Percentiles rank a stretch among this genome's conserved stretches.
Conservation (phyloP, 2,888 invertebrate genomes). For the Clanis bilineata region DNA sequence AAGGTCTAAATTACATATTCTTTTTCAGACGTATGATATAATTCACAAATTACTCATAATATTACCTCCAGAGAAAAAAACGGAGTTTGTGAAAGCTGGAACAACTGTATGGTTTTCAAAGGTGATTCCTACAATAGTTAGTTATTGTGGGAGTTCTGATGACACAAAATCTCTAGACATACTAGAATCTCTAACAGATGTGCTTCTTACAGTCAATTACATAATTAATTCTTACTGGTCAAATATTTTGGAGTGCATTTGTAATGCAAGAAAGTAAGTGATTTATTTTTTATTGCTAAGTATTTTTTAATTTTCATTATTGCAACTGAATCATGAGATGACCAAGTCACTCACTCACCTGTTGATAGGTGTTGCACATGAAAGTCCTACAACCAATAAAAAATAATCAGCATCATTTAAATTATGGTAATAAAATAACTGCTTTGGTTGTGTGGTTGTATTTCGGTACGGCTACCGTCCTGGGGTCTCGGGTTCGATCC, state of each 20-base stretch:
- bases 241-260: slow-evolving; percentile 56
- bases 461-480: too few species aligned
- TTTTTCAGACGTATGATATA: slow-evolving; percentile 30
- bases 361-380: too few species aligned
- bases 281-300: not conserved
- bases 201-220: slow-evolving; percentile 62
- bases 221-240: slow-evolving; percentile 63
- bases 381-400: too few species aligned
- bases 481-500: too few species aligned
- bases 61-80: slow-evolving; percentile 54
- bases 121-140: slow-evolving; percentile 69
- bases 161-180: slow-evolving; percentile 38
- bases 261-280: slow-evolving; percentile 56
- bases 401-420: too few species aligned
- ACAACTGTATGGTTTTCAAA: slow-evolving; percentile 73
- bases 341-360: too few species aligned
- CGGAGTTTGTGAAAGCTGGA: slow-evolving; percentile 57
- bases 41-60: slow-evolving; percentile 54
- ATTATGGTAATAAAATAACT: too few species aligned
- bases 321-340: too few species aligned
- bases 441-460: too few species aligned
- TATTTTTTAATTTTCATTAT: too few species aligned
- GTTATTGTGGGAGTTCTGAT: slow-evolving; percentile 17
- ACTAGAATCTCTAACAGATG: slow-evolving; percentile 66
- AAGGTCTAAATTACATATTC: not conserved